These are phyloP conservation scores for Myripristis murdjan DNA, from an alignment of 2,797 vertebrate species.

Conservation along the genomic window DNA sequence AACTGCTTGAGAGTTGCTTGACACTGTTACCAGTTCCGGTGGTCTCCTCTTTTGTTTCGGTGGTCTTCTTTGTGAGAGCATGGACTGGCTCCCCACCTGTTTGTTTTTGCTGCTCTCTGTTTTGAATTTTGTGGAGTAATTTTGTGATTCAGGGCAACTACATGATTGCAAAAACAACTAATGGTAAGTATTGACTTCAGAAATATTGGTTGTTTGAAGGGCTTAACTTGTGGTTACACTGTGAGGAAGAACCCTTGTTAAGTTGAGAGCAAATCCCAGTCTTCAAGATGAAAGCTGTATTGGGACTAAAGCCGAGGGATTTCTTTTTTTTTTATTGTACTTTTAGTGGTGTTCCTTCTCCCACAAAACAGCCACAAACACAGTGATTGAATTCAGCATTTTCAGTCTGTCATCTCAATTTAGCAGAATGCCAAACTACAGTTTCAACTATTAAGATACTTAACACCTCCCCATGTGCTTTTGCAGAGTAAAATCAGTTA, in stretches of 20 bases:
- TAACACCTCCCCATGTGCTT: background rate
- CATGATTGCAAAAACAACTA: constrained; percentile 17
- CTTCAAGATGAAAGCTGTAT: background rate
- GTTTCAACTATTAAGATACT: background rate
- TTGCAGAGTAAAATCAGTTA: background rate
- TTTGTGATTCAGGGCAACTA: constrained; percentile 32
- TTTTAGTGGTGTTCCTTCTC: background rate
- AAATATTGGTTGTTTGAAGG: constrained; percentile 26
- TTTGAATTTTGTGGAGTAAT: constrained; percentile 32
- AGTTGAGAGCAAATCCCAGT: background rate
- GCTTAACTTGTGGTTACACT: constrained; percentile 15
- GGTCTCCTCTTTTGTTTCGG: too few species aligned
- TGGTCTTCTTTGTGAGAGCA: background rate
- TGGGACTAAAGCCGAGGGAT: constrained; percentile 1
- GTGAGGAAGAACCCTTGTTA: background rate
- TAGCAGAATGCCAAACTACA: background rate
- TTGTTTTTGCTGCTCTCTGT: constrained; percentile 21
- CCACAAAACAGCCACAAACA: background rate
- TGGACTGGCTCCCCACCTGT: background rate
- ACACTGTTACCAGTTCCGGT: too few species aligned
- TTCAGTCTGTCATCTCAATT: background rate
- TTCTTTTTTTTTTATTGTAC: background rate
- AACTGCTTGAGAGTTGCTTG: constrained; percentile 1
- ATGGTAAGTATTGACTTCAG: constrained; percentile 45
- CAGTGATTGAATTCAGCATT: too few species aligned